These are phyloP conservation scores for Cephalotes varians DNA, from an alignment of 2,888 invertebrate species.

Conservation along the genomic window DNA sequence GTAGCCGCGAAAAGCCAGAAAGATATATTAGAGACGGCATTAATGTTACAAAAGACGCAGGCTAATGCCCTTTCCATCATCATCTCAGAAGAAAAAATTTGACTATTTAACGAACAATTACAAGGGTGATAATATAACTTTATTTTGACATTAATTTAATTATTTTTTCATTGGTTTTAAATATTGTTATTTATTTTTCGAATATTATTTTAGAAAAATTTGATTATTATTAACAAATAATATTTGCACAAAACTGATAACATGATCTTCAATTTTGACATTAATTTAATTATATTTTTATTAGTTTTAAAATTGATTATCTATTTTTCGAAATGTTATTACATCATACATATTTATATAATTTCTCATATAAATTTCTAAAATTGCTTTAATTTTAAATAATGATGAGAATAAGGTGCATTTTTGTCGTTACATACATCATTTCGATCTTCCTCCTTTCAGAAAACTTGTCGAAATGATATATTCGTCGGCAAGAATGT, in stretches of 20 bases:
- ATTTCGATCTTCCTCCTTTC: neutral
- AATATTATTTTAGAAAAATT: neutral
- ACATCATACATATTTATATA: no score
- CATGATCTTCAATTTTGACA: neutral
- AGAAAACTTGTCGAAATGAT: neutral
- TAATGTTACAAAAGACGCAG: neutral
- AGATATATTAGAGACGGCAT: no score
- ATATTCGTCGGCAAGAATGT: neutral
- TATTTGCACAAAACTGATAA: neutral
- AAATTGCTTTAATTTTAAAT: neutral
- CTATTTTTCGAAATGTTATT: neutral
- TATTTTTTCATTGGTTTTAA: neutral
- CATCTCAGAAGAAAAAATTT: neutral
- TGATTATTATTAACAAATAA: neutral
- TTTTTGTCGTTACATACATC: neutral
- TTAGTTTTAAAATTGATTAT: neutral
- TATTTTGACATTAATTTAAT: neutral
- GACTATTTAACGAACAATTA: neutral
- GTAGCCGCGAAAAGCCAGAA: constrained; percentile 4
- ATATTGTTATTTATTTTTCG: neutral
- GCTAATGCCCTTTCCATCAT: neutral
- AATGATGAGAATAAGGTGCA: neutral
- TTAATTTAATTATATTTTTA: neutral
- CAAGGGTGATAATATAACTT: neutral
- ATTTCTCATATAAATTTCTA: neutral